Evolutionary conservation across 2,113 vertebrate genomes (phyloP).

Genomic region (Corythaixoides concolor): DNA sequence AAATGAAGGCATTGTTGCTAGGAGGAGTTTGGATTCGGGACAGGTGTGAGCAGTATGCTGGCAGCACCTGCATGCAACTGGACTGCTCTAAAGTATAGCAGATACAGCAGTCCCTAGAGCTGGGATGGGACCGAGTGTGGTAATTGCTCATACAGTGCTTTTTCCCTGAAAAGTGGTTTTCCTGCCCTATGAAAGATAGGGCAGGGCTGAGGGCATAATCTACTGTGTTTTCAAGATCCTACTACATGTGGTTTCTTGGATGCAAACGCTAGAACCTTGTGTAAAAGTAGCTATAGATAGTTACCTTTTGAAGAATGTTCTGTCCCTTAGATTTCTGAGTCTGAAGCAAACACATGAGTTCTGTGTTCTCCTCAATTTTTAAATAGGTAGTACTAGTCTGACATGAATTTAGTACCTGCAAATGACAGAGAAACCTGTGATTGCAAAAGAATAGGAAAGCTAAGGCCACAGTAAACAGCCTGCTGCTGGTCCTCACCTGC

Average conservation of each 20-base stretch:
- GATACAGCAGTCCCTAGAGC: not conserved
- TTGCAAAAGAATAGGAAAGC: not conserved
- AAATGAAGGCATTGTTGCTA: not conserved
- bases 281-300: not conserved
- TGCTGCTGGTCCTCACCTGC: conserved; percentile 43
- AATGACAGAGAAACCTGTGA: not conserved
- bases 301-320: conserved; percentile 29
- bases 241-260: not conserved
- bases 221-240: not conserved
- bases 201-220: not conserved
- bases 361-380: not conserved
- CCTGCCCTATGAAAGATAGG: not conserved
- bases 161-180: not conserved
- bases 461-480: accelerated
- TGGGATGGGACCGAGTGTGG: not conserved
- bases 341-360: conserved; percentile 44
- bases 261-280: not conserved
- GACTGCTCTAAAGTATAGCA: not conserved
- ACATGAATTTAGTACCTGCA: not conserved
- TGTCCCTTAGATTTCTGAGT: not conserved
- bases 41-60: not conserved
- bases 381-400: not conserved
- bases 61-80: not conserved
- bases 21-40: not conserved
- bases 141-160: not conserved